phyloP scores from a whole-genome alignment of 2,888 invertebrate species.

The Therioaphis trifolii region DNA sequence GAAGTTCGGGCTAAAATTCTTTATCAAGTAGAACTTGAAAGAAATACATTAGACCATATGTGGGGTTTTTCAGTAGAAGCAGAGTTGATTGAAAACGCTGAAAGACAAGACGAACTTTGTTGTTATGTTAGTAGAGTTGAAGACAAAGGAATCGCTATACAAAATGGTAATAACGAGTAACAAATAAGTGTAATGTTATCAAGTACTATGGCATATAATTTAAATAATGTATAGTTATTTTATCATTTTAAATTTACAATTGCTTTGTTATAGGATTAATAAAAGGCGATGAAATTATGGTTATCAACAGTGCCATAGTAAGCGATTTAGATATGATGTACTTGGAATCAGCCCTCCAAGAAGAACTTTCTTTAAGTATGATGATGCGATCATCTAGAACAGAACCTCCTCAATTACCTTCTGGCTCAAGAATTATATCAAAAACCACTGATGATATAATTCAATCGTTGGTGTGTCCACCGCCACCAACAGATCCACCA shows the following conservation, averaged over 20 bases:
- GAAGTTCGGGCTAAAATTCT: conserved; percentile 97
- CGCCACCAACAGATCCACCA: conserved; percentile 93
- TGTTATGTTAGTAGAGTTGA: conserved; percentile 97
- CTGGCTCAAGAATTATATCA: conserved; percentile 74
- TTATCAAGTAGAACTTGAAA: conserved; percentile 93
- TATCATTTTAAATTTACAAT: background rate
- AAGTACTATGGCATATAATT: background rate
- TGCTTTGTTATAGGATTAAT: conserved; percentile 81
- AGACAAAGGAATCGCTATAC: conserved; percentile 95
- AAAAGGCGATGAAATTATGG: conserved; percentile 98
- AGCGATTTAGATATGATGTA: conserved; percentile 99
- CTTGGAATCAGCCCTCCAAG: conserved; percentile 94
- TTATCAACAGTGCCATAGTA: conserved; percentile 97
- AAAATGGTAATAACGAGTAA: conserved; percentile 78
- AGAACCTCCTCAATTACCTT: conserved; percentile 71
- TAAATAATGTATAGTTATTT: background rate
- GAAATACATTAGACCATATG: conserved; percentile 91
- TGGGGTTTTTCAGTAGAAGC: conserved; percentile 99
- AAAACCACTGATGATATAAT: conserved; percentile 93
- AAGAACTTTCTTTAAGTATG: conserved; percentile 93
- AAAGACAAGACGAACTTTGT: conserved; percentile 95
- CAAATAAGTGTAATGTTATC: background rate
- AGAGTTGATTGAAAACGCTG: conserved; percentile 94
- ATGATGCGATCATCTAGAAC: conserved; percentile 87
- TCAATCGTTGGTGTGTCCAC: conserved; percentile 94